Percentiles rank a stretch among this genome's conserved stretches.
Evolutionary conservation across 2,113 vertebrate genomes (phyloP).

Genomic region (Peromyscus californicus): DNA sequence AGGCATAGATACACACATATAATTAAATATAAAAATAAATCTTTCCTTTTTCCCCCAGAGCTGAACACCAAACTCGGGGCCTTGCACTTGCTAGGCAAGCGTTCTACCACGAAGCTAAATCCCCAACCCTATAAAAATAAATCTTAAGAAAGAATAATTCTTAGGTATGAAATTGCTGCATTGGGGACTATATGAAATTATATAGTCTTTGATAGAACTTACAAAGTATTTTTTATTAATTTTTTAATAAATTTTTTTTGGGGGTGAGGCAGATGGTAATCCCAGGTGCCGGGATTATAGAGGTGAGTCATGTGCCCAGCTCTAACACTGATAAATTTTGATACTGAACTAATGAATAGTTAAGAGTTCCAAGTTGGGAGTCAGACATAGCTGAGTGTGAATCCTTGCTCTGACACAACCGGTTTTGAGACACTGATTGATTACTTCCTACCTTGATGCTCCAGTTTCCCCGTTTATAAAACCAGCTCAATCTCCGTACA

Average conservation of each 20-base stretch:
- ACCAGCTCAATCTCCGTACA: background rate
- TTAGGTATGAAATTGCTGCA: background rate
- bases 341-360: constrained; percentile 26
- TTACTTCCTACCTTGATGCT: background rate
- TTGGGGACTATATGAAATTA: background rate
- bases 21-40: background rate
- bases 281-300: background rate
- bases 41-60: background rate
- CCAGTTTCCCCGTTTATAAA: constrained; percentile 26
- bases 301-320: background rate
- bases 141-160: constrained; percentile 8
- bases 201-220: background rate
- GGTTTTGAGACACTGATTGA: background rate
- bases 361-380: background rate
- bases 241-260: constrained; percentile 32
- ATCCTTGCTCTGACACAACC: background rate
- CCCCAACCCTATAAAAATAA: background rate
- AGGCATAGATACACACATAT: background rate
- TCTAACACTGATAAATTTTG: constrained; percentile 17
- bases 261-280: background rate
- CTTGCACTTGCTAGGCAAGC: background rate
- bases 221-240: constrained; percentile 42
- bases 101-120: background rate
- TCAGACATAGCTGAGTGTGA: constrained; percentile 8
- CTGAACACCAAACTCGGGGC: background rate